Conservation (phyloP, 1,140 invertebrate species). For the Heterodera carotae region DNA sequence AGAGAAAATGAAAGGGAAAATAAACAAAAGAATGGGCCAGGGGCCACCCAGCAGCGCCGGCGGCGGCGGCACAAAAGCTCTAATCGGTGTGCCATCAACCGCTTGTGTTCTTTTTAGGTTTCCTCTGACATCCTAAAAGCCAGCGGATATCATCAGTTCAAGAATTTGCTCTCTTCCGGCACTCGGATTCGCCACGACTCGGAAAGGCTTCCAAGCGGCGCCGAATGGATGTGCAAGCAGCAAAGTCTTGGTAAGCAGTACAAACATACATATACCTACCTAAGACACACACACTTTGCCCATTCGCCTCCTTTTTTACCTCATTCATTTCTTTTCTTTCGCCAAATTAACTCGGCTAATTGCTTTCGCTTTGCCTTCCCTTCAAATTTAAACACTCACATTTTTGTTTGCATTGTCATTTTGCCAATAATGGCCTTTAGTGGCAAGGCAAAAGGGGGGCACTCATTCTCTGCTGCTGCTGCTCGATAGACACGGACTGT, state of each 20-base stretch:
- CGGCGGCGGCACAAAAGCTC: too few relatives aligned
- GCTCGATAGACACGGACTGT: too few relatives aligned
- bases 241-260: conserved; percentile 37
- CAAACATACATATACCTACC: too few relatives aligned
- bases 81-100: too few relatives aligned
- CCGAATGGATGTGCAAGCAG: conserved; percentile 18
- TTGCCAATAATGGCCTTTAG: neutral
- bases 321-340: neutral
- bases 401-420: neutral
- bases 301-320: too few relatives aligned
- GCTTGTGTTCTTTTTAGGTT: conserved; percentile 50
- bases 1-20: neutral
- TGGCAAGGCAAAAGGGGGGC: neutral
- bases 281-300: too few relatives aligned
- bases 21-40: too few relatives aligned
- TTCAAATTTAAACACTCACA: neutral
- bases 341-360: neutral
- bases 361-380: neutral
- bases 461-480: neutral
- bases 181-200: conserved; percentile 13
- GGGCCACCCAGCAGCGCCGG: too few relatives aligned
- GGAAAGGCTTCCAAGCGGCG: neutral
- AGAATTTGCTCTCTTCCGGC: conserved; percentile 48
- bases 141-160: conserved; percentile 49
- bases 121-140: conserved; percentile 48